A percentile compares a stretch with the other conserved stretches of the same genome.
These are phyloP conservation scores for Xanthia togata DNA, from an alignment of 2,888 invertebrate genomes.

Conservation along the genomic window DNA sequence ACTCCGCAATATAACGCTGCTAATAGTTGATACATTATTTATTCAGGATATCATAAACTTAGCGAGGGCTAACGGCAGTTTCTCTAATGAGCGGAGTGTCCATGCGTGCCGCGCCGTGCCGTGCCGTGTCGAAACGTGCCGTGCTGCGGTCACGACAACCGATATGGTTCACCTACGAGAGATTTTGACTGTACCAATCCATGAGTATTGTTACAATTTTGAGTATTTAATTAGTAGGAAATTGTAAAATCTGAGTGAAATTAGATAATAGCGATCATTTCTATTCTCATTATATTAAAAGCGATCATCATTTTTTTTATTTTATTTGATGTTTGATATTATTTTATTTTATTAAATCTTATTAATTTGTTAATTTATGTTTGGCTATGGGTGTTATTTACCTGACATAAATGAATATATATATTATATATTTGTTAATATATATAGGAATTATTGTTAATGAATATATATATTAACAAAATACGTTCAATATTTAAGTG, in stretches of 20 bases:
- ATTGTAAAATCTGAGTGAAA: not conserved
- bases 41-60: conserved; percentile 65
- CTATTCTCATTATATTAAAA: too few relatives aligned
- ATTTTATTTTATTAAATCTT: too few relatives aligned
- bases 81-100: conserved; percentile 59
- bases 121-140: conserved; percentile 4
- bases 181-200: conserved; percentile 14
- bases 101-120: conserved; percentile 53
- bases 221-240: not conserved
- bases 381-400: too few relatives aligned
- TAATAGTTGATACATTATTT: conserved; percentile 59
- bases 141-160: conserved; percentile 54
- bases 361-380: too few relatives aligned
- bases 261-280: too few relatives aligned
- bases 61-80: conserved; percentile 56
- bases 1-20: conserved; percentile 29
- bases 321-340: too few relatives aligned
- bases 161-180: conserved; percentile 30
- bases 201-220: not conserved
- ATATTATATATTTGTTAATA: too few relatives aligned
- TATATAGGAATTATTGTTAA: too few relatives aligned
- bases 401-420: too few relatives aligned
- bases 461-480: too few relatives aligned
- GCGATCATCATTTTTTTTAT: too few relatives aligned
- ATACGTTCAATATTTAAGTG: too few relatives aligned